A percentile compares a stretch with the other conserved stretches of the same genome.
Conservation (phyloP, 2,888 invertebrate species). For the Clusia tigrina region DNA sequence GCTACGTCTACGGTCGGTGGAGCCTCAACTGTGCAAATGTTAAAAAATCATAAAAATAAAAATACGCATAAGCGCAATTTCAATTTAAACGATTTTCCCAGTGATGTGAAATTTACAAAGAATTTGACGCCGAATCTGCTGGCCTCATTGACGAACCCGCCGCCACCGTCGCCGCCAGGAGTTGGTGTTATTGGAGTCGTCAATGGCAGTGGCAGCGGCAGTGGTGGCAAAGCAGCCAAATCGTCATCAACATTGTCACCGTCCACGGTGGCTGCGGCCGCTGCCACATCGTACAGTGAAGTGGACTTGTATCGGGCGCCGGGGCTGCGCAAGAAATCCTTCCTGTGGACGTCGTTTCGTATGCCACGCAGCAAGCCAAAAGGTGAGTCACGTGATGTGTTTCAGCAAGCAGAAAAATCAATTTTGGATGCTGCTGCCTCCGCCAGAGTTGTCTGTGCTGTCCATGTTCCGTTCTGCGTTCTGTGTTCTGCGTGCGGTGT, state of each 20-base stretch:
- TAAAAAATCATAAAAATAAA: slow-evolving; percentile 59
- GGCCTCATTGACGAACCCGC: slow-evolving; percentile 18
- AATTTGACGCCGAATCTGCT: slow-evolving; percentile 38
- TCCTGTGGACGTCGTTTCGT: slow-evolving; percentile 64
- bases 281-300: slow-evolving; percentile 49
- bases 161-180: slow-evolving; percentile 15
- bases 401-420: slow-evolving; percentile 32
- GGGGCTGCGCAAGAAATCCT: slow-evolving; percentile 53
- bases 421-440: slow-evolving; percentile 22
- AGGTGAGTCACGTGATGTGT: slow-evolving; percentile 35
- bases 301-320: slow-evolving; percentile 57
- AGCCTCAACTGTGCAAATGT: slow-evolving; percentile 52
- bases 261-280: slow-evolving; percentile 34
- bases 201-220: slow-evolving; percentile 28
- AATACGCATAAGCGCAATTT: slow-evolving; percentile 55
- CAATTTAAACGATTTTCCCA: slow-evolving; percentile 54
- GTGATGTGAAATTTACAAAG: slow-evolving; percentile 53
- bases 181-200: slow-evolving; percentile 21
- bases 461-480: too few species aligned
- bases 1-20: slow-evolving; percentile 44
- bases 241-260: slow-evolving; percentile 17
- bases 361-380: slow-evolving; percentile 60
- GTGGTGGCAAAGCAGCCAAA: slow-evolving; percentile 29
- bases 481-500: too few species aligned
- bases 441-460: too few species aligned